phyloP scores from a whole-genome alignment of 2,113 vertebrate genomes.

The Urocitellus parryii region DNA sequence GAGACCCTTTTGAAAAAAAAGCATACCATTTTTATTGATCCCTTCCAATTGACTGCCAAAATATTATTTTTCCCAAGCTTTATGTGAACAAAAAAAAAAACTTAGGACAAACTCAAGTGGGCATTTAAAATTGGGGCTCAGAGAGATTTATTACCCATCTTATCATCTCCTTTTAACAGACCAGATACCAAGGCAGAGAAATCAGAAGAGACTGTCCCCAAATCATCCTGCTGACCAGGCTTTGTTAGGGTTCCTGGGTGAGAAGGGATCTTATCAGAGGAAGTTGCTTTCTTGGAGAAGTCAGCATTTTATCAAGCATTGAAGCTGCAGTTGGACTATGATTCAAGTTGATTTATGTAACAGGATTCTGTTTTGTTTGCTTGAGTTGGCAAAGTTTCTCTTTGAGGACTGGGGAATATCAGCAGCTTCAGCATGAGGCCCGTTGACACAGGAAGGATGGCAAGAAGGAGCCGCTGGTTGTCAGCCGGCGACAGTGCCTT shows the following conservation, averaged over 20 bases:
- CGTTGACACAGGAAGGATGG: not conserved
- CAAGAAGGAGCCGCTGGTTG: not conserved
- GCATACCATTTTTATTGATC: not conserved
- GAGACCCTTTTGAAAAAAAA: not conserved
- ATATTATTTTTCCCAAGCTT: not conserved
- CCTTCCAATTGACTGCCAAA: not conserved
- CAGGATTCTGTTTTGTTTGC: conserved; percentile 75
- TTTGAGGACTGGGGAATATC: conserved; percentile 73
- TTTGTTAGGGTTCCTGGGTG: accelerated
- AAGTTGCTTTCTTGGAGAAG: conserved; percentile 7
- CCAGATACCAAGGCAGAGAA: not conserved
- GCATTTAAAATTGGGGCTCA: not conserved
- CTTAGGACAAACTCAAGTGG: not conserved
- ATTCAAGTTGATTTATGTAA: conserved; percentile 71
- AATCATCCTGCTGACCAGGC: not conserved
- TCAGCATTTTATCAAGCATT: conserved; percentile 61
- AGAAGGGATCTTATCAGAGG: not conserved
- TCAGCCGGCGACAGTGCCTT: not conserved
- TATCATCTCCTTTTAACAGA: not conserved
- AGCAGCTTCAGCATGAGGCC: conserved; percentile 47
- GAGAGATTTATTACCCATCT: not conserved
- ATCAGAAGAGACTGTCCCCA: not conserved
- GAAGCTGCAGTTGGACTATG: conserved; percentile 70
- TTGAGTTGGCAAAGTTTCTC: conserved; percentile 81
- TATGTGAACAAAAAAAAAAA: not conserved